These are phyloP conservation scores for Mythimna loreyi DNA, from an alignment of 2,888 invertebrate species.

Conservation along the genomic window DNA sequence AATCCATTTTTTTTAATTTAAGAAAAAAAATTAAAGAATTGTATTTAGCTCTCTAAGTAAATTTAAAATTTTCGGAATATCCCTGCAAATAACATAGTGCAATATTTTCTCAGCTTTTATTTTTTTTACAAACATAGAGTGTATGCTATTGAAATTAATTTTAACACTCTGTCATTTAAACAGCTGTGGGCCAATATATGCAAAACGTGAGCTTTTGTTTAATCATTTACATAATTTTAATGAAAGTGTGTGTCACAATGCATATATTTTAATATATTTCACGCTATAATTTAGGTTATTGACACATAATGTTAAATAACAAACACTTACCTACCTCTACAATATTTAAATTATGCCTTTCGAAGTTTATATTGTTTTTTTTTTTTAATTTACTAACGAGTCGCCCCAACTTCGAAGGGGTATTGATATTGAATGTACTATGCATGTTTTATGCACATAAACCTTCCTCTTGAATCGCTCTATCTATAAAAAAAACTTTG, in stretches of 20 bases:
- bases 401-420: too few species aligned
- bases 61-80: conserved; percentile 27
- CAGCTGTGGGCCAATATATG: conserved; percentile 62
- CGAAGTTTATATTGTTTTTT: background rate
- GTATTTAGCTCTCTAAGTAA: too few species aligned
- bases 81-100: conserved; percentile 14
- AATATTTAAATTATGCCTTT: background rate
- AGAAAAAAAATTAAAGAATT: too few species aligned
- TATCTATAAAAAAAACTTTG: too few species aligned
- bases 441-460: too few species aligned
- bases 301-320: conserved; percentile 31
- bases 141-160: conserved; percentile 47
- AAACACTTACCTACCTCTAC: conserved; percentile 33
- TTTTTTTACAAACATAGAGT: conserved; percentile 30
- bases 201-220: conserved; percentile 50
- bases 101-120: conserved; percentile 34
- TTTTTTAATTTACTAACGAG: background rate
- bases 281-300: conserved; percentile 48
- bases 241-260: conserved; percentile 33
- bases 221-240: conserved; percentile 55
- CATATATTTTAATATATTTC: conserved; percentile 30
- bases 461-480: too few species aligned
- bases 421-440: too few species aligned
- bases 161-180: conserved; percentile 66
- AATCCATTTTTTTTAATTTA: too few species aligned